These are phyloP conservation scores for Drosophila diplacantha DNA, from an alignment of 2,888 invertebrate genomes.

Conservation along the genomic window DNA sequence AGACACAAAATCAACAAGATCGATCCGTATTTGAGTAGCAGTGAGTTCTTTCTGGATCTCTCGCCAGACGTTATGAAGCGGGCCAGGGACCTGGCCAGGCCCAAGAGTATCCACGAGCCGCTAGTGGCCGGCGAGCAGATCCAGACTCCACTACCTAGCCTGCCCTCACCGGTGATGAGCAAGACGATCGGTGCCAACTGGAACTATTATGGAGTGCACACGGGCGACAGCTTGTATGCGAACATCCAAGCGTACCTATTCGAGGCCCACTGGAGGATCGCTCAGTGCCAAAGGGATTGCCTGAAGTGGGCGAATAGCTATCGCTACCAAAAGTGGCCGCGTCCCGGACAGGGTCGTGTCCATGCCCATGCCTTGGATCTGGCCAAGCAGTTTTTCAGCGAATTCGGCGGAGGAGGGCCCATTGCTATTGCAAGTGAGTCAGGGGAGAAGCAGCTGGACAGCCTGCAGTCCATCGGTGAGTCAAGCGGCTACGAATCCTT, in stretches of 20 bases:
- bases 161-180: constrained; percentile 75
- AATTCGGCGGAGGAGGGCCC: constrained; percentile 58
- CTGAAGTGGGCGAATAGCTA: constrained; percentile 88
- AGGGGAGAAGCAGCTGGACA: constrained; percentile 79
- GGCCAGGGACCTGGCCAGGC: constrained; percentile 73
- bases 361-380: constrained; percentile 73
- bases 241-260: constrained; percentile 92
- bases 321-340: constrained; percentile 80
- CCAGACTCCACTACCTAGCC: constrained; percentile 48
- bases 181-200: constrained; percentile 79
- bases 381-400: constrained; percentile 76
- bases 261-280: constrained; percentile 89
- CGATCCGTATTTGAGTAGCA: constrained; percentile 85
- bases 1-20: constrained; percentile 83
- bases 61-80: constrained; percentile 81
- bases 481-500: constrained; percentile 88
- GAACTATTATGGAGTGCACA: constrained; percentile 79
- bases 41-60: constrained; percentile 86
- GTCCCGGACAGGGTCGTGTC: constrained; percentile 52
- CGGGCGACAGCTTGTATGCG: constrained; percentile 85
- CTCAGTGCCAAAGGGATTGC: constrained; percentile 86
- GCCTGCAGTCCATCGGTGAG: constrained; percentile 85
- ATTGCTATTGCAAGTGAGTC: constrained; percentile 45
- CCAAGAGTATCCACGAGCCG: constrained; percentile 67
- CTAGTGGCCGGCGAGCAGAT: not conserved